A percentile compares a stretch with the other conserved stretches of the same genome.
Conservation (phyloP, 2,888 invertebrate genomes). For the Euzetes globulus region DNA sequence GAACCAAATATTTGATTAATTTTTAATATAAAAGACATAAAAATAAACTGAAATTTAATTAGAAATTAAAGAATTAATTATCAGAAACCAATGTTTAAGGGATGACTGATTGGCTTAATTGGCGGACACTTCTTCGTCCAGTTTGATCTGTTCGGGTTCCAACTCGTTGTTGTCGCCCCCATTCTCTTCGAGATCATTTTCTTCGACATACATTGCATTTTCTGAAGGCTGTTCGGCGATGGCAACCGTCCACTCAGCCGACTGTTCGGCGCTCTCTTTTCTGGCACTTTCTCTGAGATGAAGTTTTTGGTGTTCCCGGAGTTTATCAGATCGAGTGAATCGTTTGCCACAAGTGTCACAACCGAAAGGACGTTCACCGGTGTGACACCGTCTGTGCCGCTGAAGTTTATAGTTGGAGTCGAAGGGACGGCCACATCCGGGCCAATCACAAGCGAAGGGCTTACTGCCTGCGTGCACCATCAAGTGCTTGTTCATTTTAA, state of each 20-base stretch:
- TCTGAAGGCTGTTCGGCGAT: neutral
- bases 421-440: constrained; percentile 17
- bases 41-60: too few species aligned
- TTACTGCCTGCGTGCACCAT: neutral
- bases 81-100: too few species aligned
- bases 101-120: too few species aligned
- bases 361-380: constrained; percentile 30
- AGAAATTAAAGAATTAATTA: too few species aligned
- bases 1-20: too few species aligned
- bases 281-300: neutral
- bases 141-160: too few species aligned
- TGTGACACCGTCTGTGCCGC: constrained; percentile 21
- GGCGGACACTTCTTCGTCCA: too few species aligned
- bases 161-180: too few species aligned
- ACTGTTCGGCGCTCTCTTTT: neutral
- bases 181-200: too few species aligned
- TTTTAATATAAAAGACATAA: too few species aligned
- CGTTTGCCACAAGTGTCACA: neutral
- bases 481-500: neutral
- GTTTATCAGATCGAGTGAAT: constrained; percentile 29
- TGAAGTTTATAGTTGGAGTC: constrained; percentile 29
- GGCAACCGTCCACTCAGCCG: neutral
- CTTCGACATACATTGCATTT: too few species aligned
- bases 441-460: constrained; percentile 28
- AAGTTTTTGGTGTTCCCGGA: constrained; percentile 26